Conservation (phyloP, 2,113 vertebrate genomes). For the Cygnus atratus region DNA sequence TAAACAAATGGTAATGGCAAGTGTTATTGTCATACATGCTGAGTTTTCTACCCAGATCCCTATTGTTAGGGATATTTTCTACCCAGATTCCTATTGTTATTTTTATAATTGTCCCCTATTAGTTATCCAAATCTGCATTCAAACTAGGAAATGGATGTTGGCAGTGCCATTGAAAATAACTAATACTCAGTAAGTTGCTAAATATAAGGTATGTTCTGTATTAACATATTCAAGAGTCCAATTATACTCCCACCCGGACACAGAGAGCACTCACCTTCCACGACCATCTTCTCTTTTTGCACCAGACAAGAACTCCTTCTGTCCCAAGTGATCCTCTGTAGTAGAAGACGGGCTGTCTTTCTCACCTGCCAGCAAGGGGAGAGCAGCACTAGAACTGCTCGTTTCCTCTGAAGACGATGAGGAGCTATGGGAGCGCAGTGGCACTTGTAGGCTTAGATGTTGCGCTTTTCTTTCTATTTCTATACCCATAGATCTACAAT, state of each 20-base stretch:
- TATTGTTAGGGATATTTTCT: too few relatives aligned
- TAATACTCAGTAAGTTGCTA: not conserved
- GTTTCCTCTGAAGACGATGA: constrained; percentile 94
- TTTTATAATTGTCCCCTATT: not conserved
- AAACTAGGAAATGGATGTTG: not conserved
- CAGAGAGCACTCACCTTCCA: constrained; percentile 78
- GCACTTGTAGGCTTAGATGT: constrained; percentile 91
- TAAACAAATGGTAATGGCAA: not conserved
- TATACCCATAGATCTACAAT: constrained; percentile 80
- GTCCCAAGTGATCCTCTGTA: constrained; percentile 78
- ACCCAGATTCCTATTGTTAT: too few relatives aligned
- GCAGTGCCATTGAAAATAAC: not conserved
- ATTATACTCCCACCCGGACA: not conserved
- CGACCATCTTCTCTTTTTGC: constrained; percentile 78
- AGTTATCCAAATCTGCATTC: not conserved
- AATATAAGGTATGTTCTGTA: not conserved
- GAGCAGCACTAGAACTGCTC: constrained; percentile 90
- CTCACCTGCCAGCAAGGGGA: constrained; percentile 91
- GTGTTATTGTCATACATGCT: not conserved
- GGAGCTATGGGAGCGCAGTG: constrained; percentile 90
- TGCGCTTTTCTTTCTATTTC: constrained; percentile 87
- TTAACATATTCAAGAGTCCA: not conserved
- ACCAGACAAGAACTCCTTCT: constrained; percentile 72
- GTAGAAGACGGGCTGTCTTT: constrained; percentile 88
- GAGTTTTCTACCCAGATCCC: not conserved